phyloP scores from a whole-genome alignment of 2,113 vertebrate species.

The Ovis canadensis region DNA sequence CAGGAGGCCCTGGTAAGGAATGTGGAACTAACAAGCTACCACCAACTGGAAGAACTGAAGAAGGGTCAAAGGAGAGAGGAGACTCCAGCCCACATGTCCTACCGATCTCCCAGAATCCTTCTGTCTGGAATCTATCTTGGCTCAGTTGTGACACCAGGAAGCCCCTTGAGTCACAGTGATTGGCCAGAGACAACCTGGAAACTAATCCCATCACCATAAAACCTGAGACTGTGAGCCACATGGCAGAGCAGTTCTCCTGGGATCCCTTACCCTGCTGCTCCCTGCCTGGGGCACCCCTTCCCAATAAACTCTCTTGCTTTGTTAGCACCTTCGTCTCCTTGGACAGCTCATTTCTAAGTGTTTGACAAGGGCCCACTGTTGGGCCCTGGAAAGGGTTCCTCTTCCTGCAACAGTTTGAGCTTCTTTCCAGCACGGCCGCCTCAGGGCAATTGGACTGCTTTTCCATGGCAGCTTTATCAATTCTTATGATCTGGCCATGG shows the following conservation, averaged over 20 bases:
- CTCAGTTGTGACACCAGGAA: neutral
- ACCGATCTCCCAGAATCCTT: neutral
- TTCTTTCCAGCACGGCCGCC: neutral
- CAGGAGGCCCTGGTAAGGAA: neutral
- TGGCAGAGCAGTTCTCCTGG: neutral
- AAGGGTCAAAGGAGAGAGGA: neutral
- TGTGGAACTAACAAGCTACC: neutral
- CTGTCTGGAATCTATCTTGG: neutral
- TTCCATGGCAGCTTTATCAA: neutral
- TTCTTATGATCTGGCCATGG: neutral
- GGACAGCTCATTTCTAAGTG: neutral
- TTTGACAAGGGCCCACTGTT: neutral
- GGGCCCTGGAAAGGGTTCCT: neutral
- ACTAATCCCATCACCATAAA: neutral
- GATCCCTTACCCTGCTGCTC: neutral
- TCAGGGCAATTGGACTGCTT: neutral
- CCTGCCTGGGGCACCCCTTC: neutral
- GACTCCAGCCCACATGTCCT: neutral
- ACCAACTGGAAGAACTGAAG: neutral
- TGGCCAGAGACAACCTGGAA: neutral
- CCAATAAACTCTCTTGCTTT: neutral
- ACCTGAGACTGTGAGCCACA: neutral
- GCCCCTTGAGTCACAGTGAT: neutral
- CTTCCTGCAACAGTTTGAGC: neutral
- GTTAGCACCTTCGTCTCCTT: neutral